These are phyloP conservation scores for Oophaga sylvatica DNA, from an alignment of 2,797 vertebrate genomes.

Conservation along the genomic window DNA sequence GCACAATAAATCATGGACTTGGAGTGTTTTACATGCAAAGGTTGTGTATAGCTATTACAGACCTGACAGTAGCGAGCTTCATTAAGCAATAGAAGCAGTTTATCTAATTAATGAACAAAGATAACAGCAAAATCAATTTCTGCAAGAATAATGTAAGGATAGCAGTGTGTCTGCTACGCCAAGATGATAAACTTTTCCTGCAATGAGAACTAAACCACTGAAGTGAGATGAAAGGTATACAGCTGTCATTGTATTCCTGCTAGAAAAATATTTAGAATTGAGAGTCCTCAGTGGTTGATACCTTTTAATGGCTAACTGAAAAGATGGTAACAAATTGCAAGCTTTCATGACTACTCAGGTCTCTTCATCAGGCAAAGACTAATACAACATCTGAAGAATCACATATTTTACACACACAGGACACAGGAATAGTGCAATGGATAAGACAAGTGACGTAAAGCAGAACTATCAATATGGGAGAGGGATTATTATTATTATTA, in stretches of 20 bases:
- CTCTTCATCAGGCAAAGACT: too few species aligned
- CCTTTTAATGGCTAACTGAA: too few species aligned
- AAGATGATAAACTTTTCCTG: not conserved
- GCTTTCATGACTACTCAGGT: too few species aligned
- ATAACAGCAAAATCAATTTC: constrained; percentile 48
- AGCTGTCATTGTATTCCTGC: not conserved
- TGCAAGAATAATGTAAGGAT: constrained; percentile 15
- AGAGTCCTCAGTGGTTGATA: too few species aligned
- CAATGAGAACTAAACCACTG: not conserved
- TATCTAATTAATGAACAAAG: constrained; percentile 42
- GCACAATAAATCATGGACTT: constrained; percentile 38
- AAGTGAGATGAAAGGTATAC: not conserved
- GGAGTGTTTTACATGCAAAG: constrained; percentile 34
- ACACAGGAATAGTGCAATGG: too few species aligned
- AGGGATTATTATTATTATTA: too few species aligned
- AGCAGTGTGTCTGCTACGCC: not conserved
- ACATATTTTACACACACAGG: too few species aligned
- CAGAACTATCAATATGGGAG: too few species aligned
- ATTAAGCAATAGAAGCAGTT: constrained; percentile 50
- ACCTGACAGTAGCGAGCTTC: constrained; percentile 34
- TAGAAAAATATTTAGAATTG: too few species aligned
- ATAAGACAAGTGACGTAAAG: too few species aligned
- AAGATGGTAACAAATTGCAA: too few species aligned
- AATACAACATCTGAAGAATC: too few species aligned
- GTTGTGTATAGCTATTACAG: constrained; percentile 36